A percentile compares a stretch with the other conserved stretches of the same genome.
Conservation (phyloP, 2,888 invertebrate genomes). For the Heliothis peltigera region DNA sequence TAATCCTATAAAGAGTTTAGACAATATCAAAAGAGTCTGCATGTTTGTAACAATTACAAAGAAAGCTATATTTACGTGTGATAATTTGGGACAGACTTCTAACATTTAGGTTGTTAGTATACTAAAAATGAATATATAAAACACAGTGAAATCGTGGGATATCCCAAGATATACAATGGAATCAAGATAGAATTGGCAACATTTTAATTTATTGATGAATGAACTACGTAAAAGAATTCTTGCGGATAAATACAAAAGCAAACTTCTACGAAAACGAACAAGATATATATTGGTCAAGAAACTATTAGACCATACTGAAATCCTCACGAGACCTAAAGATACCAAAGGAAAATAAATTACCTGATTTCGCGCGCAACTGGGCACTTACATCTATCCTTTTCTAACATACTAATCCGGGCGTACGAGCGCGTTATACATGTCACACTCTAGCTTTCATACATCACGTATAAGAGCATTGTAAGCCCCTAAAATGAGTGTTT, state of each 20-base stretch:
- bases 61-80: too few relatives aligned
- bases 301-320: slow-evolving; percentile 68
- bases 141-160: too few relatives aligned
- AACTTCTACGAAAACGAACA: slow-evolving; percentile 55
- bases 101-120: too few relatives aligned
- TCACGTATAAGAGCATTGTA: slow-evolving; percentile 81
- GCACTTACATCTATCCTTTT: slow-evolving; percentile 68
- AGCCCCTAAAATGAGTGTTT: slow-evolving; percentile 87
- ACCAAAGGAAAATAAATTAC: slow-evolving; percentile 67
- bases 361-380: slow-evolving; percentile 62
- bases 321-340: slow-evolving; percentile 63
- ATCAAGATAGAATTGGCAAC: neutral
- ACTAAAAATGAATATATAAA: too few relatives aligned
- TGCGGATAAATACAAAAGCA: slow-evolving; percentile 31
- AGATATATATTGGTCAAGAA: slow-evolving; percentile 68
- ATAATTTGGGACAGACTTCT: too few relatives aligned
- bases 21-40: too few relatives aligned
- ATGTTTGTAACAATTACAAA: too few relatives aligned
- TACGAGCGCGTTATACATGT: slow-evolving; percentile 71
- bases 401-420: slow-evolving; percentile 70
- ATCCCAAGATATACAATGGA: too few relatives aligned
- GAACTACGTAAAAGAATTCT: slow-evolving; percentile 9
- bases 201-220: slow-evolving; percentile 3
- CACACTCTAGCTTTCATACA: slow-evolving; percentile 80
- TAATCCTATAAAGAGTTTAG: too few relatives aligned